Evolutionary conservation across 1,140 invertebrate species (phyloP), one percentile per base, ranked within the genome.

Genomic region (Mercenaria mercenaria): DNA sequence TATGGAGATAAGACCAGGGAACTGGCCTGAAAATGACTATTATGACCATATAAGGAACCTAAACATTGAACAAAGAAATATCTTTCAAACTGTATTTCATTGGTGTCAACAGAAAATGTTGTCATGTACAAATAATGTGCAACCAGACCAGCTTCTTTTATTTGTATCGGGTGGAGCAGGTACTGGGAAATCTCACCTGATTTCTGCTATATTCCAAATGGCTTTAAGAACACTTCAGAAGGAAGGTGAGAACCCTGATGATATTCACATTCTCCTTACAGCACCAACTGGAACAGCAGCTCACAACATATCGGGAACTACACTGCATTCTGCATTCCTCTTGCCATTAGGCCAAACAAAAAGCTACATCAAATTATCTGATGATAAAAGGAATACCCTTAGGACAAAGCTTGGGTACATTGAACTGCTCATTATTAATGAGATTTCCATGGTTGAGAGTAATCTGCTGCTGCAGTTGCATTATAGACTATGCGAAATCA

Each of bases 281-380:
- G 87, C 86, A 29, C 81, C 80, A 86, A 92, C 91, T 23, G 89
- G 91, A 59, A 89, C 90, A 74, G 91, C 86, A 41, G 79, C 90
- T 47, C 72, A 91, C 41, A 92, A 92, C 67, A 92, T 91, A 39
- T 79, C 72, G 6, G 91, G 90, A 34, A 52, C 37, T 23, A 89
- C 91, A 20, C 32, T 90, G 32, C 90, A 92, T 82, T 84, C 90
- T 37, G 90, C 90, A 20, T 81, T 91, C 47, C 85, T 84, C 8
- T 64, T 91, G 39, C 32, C 86, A 81, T 13, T 52, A 80, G 26
- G 87, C 39, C 86, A 88, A 91, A 72, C 81, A 29, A 83, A 88
- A 77, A 64, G 32, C 59, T 88, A 64, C 37, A 64, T 84, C 4
- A 88, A 85, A 56, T 72, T 88, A 2, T 76, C 72, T 37, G 90